A percentile compares a stretch with the other conserved stretches of the same genome.
Conservation (phyloP, 2,113 vertebrate genomes). For the Anoura caudifer region DNA sequence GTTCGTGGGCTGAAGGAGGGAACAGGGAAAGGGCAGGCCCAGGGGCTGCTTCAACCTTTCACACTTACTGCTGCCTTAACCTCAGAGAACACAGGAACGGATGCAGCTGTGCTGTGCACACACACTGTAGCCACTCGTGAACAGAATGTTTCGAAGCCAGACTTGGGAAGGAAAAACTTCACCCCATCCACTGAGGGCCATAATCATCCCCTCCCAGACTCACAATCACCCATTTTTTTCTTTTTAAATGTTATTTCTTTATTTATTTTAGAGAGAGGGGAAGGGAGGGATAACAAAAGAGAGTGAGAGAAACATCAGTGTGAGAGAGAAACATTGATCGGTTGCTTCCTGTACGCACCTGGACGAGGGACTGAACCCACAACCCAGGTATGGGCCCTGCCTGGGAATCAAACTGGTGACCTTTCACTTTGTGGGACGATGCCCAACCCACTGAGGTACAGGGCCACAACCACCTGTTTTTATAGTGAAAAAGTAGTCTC, state of each 20-base stretch:
- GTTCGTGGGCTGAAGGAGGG: neutral
- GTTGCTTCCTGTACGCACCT: too few species aligned
- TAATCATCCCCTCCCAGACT: neutral
- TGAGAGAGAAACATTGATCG: too few species aligned
- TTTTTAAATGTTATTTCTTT: too few species aligned
- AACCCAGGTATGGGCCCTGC: too few species aligned
- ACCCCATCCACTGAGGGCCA: neutral
- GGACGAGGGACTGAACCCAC: too few species aligned
- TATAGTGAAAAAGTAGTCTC: neutral
- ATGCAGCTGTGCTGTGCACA: accelerated
- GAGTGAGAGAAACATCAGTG: neutral
- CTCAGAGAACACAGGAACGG: neutral
- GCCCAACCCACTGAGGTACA: too few species aligned
- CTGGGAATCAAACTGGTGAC: too few species aligned
- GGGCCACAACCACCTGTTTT: neutral
- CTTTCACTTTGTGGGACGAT: too few species aligned
- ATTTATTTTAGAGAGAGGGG: neutral
- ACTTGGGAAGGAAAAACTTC: neutral
- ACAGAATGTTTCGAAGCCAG: neutral
- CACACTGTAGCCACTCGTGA: neutral
- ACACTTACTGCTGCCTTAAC: neutral
- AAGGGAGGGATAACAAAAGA: neutral
- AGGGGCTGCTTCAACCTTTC: neutral
- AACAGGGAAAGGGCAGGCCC: neutral
- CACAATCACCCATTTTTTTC: neutral